Conservation (phyloP, 2,113 vertebrate species). For the Rhabdomys dilectus region DNA sequence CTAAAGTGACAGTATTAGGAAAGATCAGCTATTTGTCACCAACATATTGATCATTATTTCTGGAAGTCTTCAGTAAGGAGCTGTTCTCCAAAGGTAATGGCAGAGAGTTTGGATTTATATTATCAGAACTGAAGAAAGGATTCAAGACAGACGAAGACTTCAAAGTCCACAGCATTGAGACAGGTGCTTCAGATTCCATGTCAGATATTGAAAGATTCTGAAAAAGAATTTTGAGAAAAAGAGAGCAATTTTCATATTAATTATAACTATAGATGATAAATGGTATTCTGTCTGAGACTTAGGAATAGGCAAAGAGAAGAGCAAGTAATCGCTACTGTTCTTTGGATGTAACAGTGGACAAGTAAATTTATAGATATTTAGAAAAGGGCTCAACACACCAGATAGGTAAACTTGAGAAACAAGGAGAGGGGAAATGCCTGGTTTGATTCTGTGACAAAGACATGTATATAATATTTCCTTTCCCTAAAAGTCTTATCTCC, state of each 20-base stretch:
- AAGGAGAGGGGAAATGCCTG: not conserved
- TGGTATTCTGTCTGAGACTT: not conserved
- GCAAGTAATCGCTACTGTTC: fast-evolving
- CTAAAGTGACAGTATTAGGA: not conserved
- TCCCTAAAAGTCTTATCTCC: not conserved
- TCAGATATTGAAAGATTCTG: not conserved
- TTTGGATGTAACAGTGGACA: not conserved
- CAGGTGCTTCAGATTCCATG: not conserved
- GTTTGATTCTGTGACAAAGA: not conserved
- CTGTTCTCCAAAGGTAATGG: not conserved
- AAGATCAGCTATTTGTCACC: not conserved
- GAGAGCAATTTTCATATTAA: not conserved
- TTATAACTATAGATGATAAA: not conserved
- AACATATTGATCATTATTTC: not conserved
- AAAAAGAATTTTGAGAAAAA: not conserved
- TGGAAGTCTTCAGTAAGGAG: not conserved
- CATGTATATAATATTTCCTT: not conserved
- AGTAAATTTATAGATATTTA: not conserved
- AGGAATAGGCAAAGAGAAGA: not conserved
- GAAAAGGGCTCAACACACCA: not conserved
- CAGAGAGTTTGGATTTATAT: not conserved
- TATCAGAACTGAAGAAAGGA: not conserved
- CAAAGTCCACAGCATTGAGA: not conserved
- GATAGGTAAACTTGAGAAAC: not conserved
- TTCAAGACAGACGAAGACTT: not conserved